Base-by-base conservation (phyloP, 1,140 invertebrate species). In the Lerema accius region DNA sequence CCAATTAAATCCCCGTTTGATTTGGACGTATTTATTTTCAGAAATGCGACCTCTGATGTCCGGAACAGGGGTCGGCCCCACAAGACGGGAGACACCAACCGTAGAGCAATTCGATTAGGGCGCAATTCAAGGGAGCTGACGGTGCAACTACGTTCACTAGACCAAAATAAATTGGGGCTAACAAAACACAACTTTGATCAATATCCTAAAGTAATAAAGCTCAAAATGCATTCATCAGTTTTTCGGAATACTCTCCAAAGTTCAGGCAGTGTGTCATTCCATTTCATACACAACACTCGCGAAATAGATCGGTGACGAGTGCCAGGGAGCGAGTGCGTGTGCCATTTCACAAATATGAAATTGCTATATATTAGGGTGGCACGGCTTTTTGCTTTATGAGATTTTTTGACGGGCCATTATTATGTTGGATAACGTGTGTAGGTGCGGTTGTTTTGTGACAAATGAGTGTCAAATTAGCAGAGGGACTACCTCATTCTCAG, bases 21-120 rank as follows among this genome's bases (percentile, higher is more conserved):
- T 84, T 89, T 82, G 55, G 76, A 76, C 74, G 74, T 88, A 88
- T 86, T 88, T 88, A 89, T 90, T 88, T 89, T 83, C 77, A 79
- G 79, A 67, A 80, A 72, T 69, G 67, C 78, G 79, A 85, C 83
- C 82, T 87, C 82, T 84, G 82, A 82, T 82, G 81, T 86, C 80
- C 82, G 76, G 68, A 69, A 76, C 75, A 82, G 80, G 83, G 85
- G 85, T 77, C 62, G 59, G 64, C 77, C 85, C 83, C 79, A 79
- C 71, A 85, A 84, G 80, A 78, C 74, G 71, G 73, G 73, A 80
- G 80, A 78, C 79, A 82, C 82, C 80, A 84, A 81, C 74, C 85
- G 87, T 88, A 69, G 69, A 80, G 75, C 80, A 71, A 90, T 87
- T 89, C 83, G 87, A 90, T 90, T 90, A 90, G 87, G 87, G 87